A percentile compares a stretch with the other conserved stretches of the same genome.
These are phyloP conservation scores for Myanophis thanlyinensis DNA, from an alignment of 2,113 vertebrate species.

Conservation along the genomic window DNA sequence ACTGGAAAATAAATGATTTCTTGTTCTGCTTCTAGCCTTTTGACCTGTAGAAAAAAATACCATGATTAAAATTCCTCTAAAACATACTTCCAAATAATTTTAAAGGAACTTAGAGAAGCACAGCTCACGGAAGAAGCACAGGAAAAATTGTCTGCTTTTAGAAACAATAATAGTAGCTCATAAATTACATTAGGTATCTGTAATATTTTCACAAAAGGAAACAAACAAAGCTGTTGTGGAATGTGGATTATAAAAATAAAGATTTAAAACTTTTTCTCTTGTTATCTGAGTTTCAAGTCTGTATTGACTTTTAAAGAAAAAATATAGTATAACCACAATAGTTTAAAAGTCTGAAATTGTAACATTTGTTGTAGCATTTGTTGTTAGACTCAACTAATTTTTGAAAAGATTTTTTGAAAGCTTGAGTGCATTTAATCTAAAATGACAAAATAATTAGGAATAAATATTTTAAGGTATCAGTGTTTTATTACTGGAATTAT, in stretches of 20 bases:
- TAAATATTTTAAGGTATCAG: background rate
- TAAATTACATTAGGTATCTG: too few species aligned
- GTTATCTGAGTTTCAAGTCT: background rate
- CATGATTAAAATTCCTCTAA: background rate
- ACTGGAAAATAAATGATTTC: constrained; percentile 20
- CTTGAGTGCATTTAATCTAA: background rate
- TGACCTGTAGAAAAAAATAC: background rate
- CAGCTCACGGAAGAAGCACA: background rate
- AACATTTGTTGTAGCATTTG: too few species aligned
- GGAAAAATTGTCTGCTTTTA: background rate
- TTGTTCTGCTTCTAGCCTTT: constrained; percentile 6
- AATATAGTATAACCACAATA: background rate
- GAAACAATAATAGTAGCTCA: background rate
- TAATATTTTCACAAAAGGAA: background rate
- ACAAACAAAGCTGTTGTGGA: background rate
- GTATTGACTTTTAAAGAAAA: background rate
- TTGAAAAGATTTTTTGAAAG: background rate
- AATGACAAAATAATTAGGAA: background rate
- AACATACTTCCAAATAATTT: background rate
- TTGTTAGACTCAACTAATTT: background rate
- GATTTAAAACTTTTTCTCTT: background rate
- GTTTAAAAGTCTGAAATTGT: background rate
- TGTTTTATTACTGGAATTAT: background rate
- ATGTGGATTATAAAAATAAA: background rate
- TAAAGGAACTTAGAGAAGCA: background rate